Evolutionary conservation across 2,113 vertebrate species (phyloP), one percentile per base, ranked within the genome.

Genomic region (Marmota monax): DNA sequence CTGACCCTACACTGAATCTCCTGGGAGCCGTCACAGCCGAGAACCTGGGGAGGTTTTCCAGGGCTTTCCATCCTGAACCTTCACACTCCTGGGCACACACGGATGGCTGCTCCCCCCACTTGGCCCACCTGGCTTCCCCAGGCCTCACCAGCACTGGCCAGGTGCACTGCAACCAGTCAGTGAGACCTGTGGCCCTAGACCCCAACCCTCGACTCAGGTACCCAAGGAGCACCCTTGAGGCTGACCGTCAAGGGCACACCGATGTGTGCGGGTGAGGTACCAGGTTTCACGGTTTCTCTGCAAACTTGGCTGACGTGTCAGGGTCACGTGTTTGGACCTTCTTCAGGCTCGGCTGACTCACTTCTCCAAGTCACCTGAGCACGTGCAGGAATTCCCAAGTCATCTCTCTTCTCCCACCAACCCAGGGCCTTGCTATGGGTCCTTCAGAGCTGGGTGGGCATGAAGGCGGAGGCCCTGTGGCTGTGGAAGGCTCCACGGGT

Each of bases 101-200:
- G 51, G 8, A 48, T 0, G 3, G 69, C 29, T 25, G 34, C 37
- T 34, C 58, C 67, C 20, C 20, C 11, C 1, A 10, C 25, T 18
- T 45, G 80, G 61, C 29, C 1, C 22, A 51, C 48, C 20, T 29
- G 0, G 32, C 7, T 0, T 61, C 61, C 42, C 51, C 1, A 2
- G 39, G 14, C 3, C 25, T 51, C 27, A 17, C 32, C 13, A 34
- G 67, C 29, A 6, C 13, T 32, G 67, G 67, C 84, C 61, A 0
- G 37, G n/a, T 5, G 45, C 39, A 2, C 20, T 0, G 0, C 0
- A 7, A 7, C 16, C 25, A 14, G 77, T 34, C 45, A 51, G 58
- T 1, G 5, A 56, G 58, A 37, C 22, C n/a, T 18, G 1, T 39
- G 0, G 67, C 16, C 16, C 29, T 29, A 8, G 32, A 34, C 20